These are phyloP conservation scores for Caracal caracal DNA, from an alignment of 2,113 vertebrate species.

Conservation along the genomic window DNA sequence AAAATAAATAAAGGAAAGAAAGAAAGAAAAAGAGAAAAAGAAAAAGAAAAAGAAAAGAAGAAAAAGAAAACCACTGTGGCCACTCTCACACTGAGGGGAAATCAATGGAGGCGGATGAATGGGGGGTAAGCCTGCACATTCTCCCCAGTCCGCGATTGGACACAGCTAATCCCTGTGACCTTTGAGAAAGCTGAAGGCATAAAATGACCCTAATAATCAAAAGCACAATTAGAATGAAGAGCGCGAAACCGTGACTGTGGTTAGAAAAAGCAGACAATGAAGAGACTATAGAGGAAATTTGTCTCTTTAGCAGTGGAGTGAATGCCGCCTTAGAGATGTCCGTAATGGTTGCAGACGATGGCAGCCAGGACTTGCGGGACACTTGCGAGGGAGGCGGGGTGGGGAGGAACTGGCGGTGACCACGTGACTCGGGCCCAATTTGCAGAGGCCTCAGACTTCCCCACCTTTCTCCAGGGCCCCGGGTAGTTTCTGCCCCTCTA, in stretches of 20 bases:
- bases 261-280: conserved; percentile 75
- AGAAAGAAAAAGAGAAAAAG: too few species aligned
- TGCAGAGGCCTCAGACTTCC: background rate
- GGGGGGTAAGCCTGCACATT: background rate
- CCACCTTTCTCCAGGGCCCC: background rate
- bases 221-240: conserved; percentile 77
- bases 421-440: background rate
- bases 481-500: background rate
- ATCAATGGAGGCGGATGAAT: conserved; percentile 59
- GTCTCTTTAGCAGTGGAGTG: conserved; percentile 46
- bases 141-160: background rate
- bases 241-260: conserved; percentile 71
- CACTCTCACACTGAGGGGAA: conserved; percentile 5
- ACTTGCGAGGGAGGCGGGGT: background rate
- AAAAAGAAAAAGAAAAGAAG: background rate
- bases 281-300: conserved; percentile 52
- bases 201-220: conserved; percentile 74
- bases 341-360: background rate
- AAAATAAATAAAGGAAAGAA: too few species aligned
- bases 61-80: background rate
- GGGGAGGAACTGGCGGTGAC: too few species aligned
- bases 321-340: conserved; percentile 18
- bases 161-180: conserved; percentile 77
- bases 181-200: conserved; percentile 65
- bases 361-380: background rate